Conservation (phyloP, 2,113 vertebrate species). For the Gorsachius goisagi region DNA sequence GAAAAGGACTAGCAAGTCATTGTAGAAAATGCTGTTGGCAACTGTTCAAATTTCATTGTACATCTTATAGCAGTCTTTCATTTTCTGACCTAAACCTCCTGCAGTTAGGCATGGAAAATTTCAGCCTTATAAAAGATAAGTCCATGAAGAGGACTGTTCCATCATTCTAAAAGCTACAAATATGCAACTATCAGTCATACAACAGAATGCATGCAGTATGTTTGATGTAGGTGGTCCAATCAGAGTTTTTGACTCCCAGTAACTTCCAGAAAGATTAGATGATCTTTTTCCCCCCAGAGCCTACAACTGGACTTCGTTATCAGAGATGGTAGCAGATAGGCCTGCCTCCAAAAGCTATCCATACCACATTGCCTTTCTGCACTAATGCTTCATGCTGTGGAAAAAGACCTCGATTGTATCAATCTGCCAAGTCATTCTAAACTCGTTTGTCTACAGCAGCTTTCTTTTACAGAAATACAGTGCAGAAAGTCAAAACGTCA, state of each 20-base stretch:
- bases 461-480: background rate
- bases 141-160: background rate
- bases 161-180: background rate
- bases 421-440: background rate
- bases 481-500: background rate
- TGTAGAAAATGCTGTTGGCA: background rate
- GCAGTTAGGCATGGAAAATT: background rate
- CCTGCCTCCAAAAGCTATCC: background rate
- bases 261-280: background rate
- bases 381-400: background rate
- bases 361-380: background rate
- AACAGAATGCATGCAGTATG: background rate
- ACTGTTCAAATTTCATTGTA: background rate
- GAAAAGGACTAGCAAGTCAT: background rate
- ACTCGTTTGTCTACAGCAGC: background rate
- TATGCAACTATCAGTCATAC: background rate
- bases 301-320: fast-evolving
- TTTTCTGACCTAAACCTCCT: background rate
- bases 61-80: background rate
- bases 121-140: background rate
- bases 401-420: background rate
- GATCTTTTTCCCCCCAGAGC: background rate
- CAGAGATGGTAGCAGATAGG: background rate
- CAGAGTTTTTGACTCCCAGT: background rate
- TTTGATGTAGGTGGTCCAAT: background rate